phyloP scores from a whole-genome alignment of 2,888 invertebrate species.

The Crioceris asparagi region DNA sequence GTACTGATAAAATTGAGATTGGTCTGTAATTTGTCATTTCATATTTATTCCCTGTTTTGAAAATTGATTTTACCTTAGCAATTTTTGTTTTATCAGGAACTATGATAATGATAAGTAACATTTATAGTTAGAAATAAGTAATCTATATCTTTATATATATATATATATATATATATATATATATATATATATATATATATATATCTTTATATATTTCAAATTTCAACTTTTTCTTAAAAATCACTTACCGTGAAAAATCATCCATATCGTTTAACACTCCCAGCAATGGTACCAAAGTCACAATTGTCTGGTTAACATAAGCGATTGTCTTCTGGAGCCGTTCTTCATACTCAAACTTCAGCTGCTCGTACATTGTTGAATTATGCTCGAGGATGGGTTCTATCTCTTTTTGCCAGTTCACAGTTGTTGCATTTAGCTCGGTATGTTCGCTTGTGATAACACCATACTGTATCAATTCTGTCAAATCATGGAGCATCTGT shows the following conservation, averaged over 20 bases:
- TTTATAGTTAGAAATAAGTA: too few species aligned
- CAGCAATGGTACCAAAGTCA: slow-evolving; percentile 54
- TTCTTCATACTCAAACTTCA: slow-evolving; percentile 79
- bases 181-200: too few species aligned
- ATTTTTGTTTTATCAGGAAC: too few species aligned
- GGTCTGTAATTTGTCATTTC: too few species aligned
- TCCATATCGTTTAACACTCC: slow-evolving; percentile 73
- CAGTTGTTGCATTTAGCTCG: slow-evolving; percentile 66
- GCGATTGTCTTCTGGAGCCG: slow-evolving; percentile 56
- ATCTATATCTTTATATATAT: too few species aligned
- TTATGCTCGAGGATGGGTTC: slow-evolving; percentile 73
- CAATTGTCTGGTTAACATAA: slow-evolving; percentile 58
- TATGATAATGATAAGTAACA: too few species aligned
- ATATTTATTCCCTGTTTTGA: too few species aligned
- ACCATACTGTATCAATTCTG: slow-evolving; percentile 66
- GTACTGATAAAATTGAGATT: too few species aligned
- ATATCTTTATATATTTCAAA: too few species aligned
- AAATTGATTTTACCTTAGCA: too few species aligned
- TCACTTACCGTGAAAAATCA: slow-evolving; percentile 52
- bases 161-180: too few species aligned
- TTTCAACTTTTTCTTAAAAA: too few species aligned
- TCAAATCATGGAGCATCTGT: slow-evolving; percentile 52
- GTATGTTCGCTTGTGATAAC: slow-evolving; percentile 65
- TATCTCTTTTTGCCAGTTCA: slow-evolving; percentile 74
- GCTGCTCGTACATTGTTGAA: slow-evolving; percentile 66